Evolutionary conservation across 2,888 invertebrate genomes (phyloP), one percentile per base, ranked within the genome.

Genomic region (Nomada flava): DNA sequence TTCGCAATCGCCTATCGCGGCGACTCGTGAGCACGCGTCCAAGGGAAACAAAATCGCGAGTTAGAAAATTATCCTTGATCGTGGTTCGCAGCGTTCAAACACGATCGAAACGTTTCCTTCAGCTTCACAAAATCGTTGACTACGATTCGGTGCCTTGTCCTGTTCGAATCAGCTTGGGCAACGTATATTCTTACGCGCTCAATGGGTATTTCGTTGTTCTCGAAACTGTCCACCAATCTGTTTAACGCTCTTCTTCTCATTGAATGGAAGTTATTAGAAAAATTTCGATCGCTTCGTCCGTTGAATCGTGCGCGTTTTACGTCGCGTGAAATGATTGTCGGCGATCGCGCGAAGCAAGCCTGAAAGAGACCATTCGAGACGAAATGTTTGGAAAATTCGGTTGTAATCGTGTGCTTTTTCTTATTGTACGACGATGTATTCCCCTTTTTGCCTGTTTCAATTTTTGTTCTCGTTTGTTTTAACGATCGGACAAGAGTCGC

Each of bases 321-420:
- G 57, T 70, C 63, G 26, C 63, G 64, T 29, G 59, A 76, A 76
- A 82, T 82, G 86, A 88, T 86, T 82, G 86, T 86, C 85, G 77
- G 63, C 63, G 29, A 73, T 84, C 69, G 69, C 64, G 64, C 64
- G 53, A 63, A 60, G 44, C 36, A 52, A 50, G 59, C n/a, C 18
- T 15, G 15, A 64, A n/a, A 36, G 29, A 69, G 75, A 68, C 52
- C 13, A 55, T 70, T 44, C 70, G 63, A 29, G 75, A 42, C 20
- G 60, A 52, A 57, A 69, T 60, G 11, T 73, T 65, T 55, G 59
- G 62, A 53, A 53, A 74, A 71, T 67, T 23, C 26, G 52, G 60
- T 65, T 47, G 53, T 69, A 52, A 36, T 36, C 76, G 68, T 29
- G 36, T 23, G 26, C 20, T 47, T 3, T 15, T 29, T 26, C 29